These are phyloP conservation scores for Argyrosomus regius DNA, from an alignment of 2,797 vertebrate genomes.

Conservation along the genomic window DNA sequence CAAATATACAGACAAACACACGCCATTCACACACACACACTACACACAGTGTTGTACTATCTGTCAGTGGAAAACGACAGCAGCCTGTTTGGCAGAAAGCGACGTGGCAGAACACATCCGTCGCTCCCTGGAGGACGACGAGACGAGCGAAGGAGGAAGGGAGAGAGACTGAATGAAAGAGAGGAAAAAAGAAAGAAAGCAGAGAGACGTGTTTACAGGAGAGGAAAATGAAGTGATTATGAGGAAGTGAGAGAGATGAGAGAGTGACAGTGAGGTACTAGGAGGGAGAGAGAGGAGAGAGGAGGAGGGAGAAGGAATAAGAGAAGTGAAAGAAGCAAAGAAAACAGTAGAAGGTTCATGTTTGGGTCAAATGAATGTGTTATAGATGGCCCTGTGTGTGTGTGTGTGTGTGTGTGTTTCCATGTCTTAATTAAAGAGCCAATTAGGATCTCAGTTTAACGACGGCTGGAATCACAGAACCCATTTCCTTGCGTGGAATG, in stretches of 20 bases:
- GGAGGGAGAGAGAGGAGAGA: background rate
- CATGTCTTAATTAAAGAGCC: slow-evolving; percentile 72
- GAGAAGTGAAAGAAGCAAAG: slow-evolving; percentile 25
- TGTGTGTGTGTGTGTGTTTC: slow-evolving; percentile 57
- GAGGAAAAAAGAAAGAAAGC: background rate
- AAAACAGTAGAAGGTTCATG: slow-evolving; percentile 56
- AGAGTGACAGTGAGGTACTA: background rate
- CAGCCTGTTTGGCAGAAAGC: slow-evolving; percentile 58
- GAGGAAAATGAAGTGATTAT: slow-evolving; percentile 10
- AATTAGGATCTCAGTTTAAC: slow-evolving; percentile 72
- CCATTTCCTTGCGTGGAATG: slow-evolving; percentile 66
- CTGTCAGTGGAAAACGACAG: slow-evolving; percentile 67
- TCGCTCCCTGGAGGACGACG: slow-evolving; percentile 30
- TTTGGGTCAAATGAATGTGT: slow-evolving; percentile 48
- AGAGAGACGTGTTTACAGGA: background rate
- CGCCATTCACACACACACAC: background rate
- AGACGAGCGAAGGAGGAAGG: background rate
- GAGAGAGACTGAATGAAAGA: background rate
- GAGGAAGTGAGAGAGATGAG: background rate
- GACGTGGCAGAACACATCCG: slow-evolving; percentile 59
- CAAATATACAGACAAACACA: slow-evolving; percentile 12
- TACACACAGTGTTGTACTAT: slow-evolving; percentile 17
- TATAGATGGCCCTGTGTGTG: slow-evolving; percentile 16
- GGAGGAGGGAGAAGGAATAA: background rate
- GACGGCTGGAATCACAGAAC: slow-evolving; percentile 62